Percentiles rank a stretch among this genome's conserved stretches.
Conservation (phyloP, 2,113 vertebrate species). For the Sminthopsis crassicaudata region DNA sequence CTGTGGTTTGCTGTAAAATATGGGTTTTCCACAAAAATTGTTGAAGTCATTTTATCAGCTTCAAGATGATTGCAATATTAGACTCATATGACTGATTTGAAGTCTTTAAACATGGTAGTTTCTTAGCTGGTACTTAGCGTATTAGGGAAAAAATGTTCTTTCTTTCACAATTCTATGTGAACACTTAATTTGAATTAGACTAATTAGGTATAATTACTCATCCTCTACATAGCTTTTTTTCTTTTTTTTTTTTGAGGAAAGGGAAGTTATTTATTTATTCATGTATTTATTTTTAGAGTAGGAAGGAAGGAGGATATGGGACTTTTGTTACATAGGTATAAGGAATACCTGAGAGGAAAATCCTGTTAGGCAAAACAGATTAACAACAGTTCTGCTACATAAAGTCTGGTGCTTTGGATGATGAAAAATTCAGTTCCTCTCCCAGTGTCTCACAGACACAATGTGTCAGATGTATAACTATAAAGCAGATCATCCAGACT, state of each 20-base stretch:
- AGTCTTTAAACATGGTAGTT: background rate
- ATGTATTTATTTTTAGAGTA: background rate
- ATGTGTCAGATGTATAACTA: background rate
- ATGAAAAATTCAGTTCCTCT: background rate
- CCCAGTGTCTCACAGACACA: background rate
- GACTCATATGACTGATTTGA: background rate
- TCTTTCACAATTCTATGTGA: background rate
- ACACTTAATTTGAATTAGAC: background rate
- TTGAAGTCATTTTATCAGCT: background rate
- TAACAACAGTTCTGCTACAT: background rate
- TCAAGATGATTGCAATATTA: background rate
- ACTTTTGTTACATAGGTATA: background rate
- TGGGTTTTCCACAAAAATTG: background rate
- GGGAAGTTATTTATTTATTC: background rate
- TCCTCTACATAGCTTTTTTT: background rate
- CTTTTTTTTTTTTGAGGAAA: background rate
- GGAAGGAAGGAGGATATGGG: background rate
- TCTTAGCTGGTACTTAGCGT: background rate
- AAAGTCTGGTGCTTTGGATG: background rate
- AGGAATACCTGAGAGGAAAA: background rate
- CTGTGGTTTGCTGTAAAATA: background rate
- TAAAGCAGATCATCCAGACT: background rate
- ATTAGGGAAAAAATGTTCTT: background rate
- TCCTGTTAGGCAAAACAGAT: background rate
- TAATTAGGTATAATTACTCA: background rate